Evolutionary conservation across 2,113 vertebrate species (phyloP), one percentile per base, ranked within the genome.

Genomic region (Hipposideros armiger): DNA sequence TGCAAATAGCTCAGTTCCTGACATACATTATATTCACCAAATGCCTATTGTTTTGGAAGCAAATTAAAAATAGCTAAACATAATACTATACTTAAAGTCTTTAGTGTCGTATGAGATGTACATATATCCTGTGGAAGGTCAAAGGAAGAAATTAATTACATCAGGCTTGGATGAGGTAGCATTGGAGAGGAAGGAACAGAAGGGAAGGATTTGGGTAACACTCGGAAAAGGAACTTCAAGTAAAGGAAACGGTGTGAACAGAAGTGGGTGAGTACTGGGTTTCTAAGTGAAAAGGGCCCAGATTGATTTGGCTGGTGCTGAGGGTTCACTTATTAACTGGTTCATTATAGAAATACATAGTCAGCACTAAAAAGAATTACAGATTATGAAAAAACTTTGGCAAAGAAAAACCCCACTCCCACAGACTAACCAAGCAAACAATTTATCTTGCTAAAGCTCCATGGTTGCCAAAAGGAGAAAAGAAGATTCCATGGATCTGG

Each of bases 1-100:
- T 66, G 16, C 22, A 86, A 90, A 93, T n/a, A 82, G 11, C 28
- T 84, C 54, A 89, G 20, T 84, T 88, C n/a, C 54, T 73, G 32
- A 70, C 2, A 94, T 36, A 91, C 11, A 50, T 36, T 50, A 78
- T 81, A n/a, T 80, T 74, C 66, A 88, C 73, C 30, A 94, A 77
- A 74, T 88, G 16, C 4, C 30, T 83, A 67, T 19, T 88, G 30
- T 92, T 76, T 72, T 66, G 36, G 60, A 60, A 86, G 52, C 11
- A 91, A 92, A 54, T 24, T 42, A 32, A 90, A 95, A 77, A 72
- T 89, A 66, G 22, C 15, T 62, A 92, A 90, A 45, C 72, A 86
- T 32, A 82, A 19, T 52, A 69, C 28, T 74, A 56, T 47, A 70
- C 11, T 77, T 42, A 67, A 85, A 67, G 54, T 52, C 56, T 69